Evolutionary conservation across 2,113 vertebrate species (phyloP).

Genomic region (Crotalus helleri): DNA sequence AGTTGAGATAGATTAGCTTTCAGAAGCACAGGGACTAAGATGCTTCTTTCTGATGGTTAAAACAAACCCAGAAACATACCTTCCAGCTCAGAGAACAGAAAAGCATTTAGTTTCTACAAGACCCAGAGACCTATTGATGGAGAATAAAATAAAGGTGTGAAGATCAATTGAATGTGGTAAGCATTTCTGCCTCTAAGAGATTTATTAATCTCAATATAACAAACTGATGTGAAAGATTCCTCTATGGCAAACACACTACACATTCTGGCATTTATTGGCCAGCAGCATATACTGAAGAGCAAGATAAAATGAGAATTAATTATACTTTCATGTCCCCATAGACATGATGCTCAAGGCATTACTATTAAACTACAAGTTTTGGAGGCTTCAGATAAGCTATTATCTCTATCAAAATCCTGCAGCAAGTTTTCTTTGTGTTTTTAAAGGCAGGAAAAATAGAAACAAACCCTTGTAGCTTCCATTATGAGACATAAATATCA

Average conservation of each 20-base stretch:
- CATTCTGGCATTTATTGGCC: slow-evolving; percentile 14
- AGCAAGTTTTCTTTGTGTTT: background rate
- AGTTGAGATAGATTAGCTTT: background rate
- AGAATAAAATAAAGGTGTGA: slow-evolving; percentile 5
- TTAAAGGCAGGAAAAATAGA: background rate
- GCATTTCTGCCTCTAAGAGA: slow-evolving; percentile 10
- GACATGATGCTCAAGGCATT: slow-evolving; percentile 19
- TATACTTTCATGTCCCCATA: slow-evolving; percentile 23
- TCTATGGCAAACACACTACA: background rate
- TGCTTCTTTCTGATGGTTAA: background rate
- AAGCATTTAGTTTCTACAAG: slow-evolving; percentile 3
- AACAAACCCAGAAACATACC: background rate
- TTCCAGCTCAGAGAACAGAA: background rate
- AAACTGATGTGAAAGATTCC: slow-evolving; percentile 22
- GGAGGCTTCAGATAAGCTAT: background rate
- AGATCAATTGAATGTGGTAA: background rate
- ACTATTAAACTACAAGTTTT: slow-evolving; percentile 23
- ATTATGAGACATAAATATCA: slow-evolving; percentile 2
- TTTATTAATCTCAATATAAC: slow-evolving; percentile 15
- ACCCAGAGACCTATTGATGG: slow-evolving; percentile 3
- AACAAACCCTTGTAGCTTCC: background rate
- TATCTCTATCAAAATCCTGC: background rate
- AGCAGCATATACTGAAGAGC: slow-evolving; percentile 9
- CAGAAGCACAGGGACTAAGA: background rate
- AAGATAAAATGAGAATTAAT: slow-evolving; percentile 34